A percentile compares a stretch with the other conserved stretches of the same genome.
These are phyloP conservation scores for Brachyhypopomus gauderio DNA, from an alignment of 2,113 vertebrate species.

Conservation along the genomic window DNA sequence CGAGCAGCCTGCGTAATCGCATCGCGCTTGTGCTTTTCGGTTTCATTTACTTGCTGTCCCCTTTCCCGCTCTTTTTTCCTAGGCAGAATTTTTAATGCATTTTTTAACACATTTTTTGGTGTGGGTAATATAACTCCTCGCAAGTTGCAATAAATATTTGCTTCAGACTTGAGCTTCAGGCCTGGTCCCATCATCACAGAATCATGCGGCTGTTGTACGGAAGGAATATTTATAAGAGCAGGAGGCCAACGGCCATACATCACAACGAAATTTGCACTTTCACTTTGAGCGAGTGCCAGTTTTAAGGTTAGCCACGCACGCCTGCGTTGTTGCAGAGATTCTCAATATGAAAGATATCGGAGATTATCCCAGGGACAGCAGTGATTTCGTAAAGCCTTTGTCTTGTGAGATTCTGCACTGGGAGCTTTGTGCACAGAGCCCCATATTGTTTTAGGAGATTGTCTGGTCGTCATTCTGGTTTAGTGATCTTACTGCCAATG, in stretches of 20 bases:
- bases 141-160: constrained; percentile 1
- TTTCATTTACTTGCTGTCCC: neutral
- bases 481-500: neutral
- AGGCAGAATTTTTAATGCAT: constrained; percentile 13
- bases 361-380: neutral
- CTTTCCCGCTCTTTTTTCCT: neutral
- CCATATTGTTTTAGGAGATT: neutral
- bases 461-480: too few species aligned
- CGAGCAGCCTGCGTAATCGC: neutral
- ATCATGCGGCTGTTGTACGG: constrained; percentile 22
- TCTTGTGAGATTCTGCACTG: neutral
- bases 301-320: constrained; percentile 22
- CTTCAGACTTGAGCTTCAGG: neutral
- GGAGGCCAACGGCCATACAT: neutral
- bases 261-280: constrained; percentile 22
- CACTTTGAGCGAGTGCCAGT: neutral
- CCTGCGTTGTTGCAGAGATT: neutral
- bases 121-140: neutral
- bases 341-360: constrained; percentile 25
- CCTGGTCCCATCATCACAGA: constrained; percentile 10
- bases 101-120: neutral
- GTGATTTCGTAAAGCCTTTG: constrained; percentile 25
- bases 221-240: constrained; percentile 29
- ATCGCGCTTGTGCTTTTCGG: constrained; percentile 6
- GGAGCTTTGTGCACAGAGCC: neutral